These are phyloP conservation scores for Eclectus roratus DNA, from an alignment of 2,113 vertebrate genomes.

Conservation along the genomic window DNA sequence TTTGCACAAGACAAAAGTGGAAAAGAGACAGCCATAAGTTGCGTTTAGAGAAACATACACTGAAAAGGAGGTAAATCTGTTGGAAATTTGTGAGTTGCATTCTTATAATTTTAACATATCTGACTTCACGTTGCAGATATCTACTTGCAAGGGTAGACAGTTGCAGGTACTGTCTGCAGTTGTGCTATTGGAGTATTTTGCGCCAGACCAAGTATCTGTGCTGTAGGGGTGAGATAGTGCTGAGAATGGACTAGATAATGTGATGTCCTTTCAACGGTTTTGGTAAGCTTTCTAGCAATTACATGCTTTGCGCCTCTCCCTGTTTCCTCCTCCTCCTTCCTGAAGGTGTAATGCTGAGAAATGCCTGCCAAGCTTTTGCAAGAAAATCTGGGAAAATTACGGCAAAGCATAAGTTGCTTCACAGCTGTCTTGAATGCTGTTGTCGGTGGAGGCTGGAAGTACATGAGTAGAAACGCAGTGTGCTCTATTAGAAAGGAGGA, in stretches of 20 bases:
- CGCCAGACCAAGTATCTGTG: background rate
- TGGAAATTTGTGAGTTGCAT: background rate
- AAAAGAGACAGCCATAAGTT: background rate
- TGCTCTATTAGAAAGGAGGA: background rate
- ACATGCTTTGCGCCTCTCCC: background rate
- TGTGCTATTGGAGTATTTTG: background rate
- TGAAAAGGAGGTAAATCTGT: background rate
- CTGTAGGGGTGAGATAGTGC: fast-evolving
- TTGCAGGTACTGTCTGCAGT: background rate
- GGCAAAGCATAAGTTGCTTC: background rate
- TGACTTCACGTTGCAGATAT: background rate
- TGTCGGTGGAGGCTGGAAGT: background rate
- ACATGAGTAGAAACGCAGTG: background rate
- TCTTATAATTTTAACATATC: background rate
- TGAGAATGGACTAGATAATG: background rate
- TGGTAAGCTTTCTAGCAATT: background rate
- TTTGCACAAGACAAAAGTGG: background rate
- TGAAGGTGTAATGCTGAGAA: background rate
- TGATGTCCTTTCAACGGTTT: background rate
- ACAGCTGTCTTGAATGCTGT: background rate
- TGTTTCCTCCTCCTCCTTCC: background rate
- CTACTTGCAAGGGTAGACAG: background rate
- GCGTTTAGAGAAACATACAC: background rate
- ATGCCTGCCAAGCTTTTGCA: background rate
- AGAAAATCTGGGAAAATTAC: background rate